Conservation (phyloP, 2,888 invertebrate species). For the Cepaea hortensis region DNA sequence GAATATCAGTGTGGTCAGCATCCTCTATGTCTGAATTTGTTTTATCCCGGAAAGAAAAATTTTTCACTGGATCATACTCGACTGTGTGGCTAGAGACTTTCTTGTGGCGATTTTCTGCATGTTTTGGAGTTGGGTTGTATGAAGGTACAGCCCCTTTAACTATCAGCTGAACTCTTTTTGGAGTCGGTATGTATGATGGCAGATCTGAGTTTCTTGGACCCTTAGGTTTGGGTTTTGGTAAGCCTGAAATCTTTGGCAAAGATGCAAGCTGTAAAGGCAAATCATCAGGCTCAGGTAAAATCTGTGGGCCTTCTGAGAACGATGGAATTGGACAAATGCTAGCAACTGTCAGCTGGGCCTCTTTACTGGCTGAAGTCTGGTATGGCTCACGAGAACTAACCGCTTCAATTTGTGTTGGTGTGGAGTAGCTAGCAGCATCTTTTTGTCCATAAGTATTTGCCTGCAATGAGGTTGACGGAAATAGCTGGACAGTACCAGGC, state of each 20-base stretch:
- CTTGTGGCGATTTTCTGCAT: constrained; percentile 3
- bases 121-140: constrained; percentile 68
- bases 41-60: constrained; percentile 56
- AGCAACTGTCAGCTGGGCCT: neutral
- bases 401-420: constrained; percentile 7
- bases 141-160: constrained; percentile 55
- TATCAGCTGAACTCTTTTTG: constrained; percentile 47
- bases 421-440: constrained; percentile 24
- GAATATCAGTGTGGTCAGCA: neutral
- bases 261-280: neutral
- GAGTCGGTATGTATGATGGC: constrained; percentile 53
- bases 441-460: neutral
- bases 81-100: constrained; percentile 51
- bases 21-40: constrained; percentile 4
- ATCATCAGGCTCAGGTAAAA: constrained; percentile 27
- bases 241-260: constrained; percentile 22
- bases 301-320: constrained; percentile 43
- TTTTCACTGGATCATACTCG: constrained; percentile 70
- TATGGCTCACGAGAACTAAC: constrained; percentile 19
- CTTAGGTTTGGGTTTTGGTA: constrained; percentile 14
- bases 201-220: constrained; percentile 2
- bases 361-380: constrained; percentile 12
- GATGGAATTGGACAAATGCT: constrained; percentile 43
- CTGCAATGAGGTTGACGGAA: neutral
- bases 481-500: neutral